Evolutionary conservation across 2,888 invertebrate species (phyloP).

Genomic region (Catocala fraxini): DNA sequence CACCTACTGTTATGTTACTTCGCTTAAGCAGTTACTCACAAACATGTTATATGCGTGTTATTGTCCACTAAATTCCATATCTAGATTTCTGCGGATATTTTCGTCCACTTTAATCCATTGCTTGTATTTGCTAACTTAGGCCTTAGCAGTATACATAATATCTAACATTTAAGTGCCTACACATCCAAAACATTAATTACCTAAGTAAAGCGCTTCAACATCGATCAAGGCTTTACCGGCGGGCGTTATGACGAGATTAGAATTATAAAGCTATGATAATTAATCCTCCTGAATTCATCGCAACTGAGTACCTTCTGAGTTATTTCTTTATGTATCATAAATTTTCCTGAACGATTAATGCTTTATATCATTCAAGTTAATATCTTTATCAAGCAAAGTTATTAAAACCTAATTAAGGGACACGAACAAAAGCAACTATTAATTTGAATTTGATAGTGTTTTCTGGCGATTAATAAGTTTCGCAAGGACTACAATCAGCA

Average conservation of each 20-base stretch:
- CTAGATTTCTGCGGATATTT: too few species aligned
- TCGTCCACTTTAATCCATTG: too few species aligned
- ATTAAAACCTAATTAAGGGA: constrained; percentile 9
- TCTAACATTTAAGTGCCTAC: too few species aligned
- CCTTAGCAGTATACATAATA: too few species aligned
- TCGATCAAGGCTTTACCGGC: not conserved
- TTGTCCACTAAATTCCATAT: too few species aligned
- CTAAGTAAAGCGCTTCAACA: not conserved
- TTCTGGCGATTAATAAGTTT: too few species aligned
- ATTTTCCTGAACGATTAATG: constrained; percentile 35
- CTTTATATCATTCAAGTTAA: constrained; percentile 30
- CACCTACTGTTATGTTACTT: too few species aligned
- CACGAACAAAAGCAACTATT: constrained; percentile 19
- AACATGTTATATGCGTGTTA: too few species aligned
- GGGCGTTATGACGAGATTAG: constrained; percentile 2
- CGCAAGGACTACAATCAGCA: too few species aligned
- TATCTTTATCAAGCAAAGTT: constrained; percentile 29
- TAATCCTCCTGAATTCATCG: constrained; percentile 21
- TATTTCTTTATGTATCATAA: constrained; percentile 18
- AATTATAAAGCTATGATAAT: constrained; percentile 9
- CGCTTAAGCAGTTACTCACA: too few species aligned
- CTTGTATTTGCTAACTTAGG: too few species aligned
- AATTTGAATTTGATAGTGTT: constrained; percentile 8
- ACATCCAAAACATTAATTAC: too few species aligned
- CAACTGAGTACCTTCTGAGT: constrained; percentile 17